Evolutionary conservation across 2,113 vertebrate genomes (phyloP), one percentile per base, ranked within the genome.

Genomic region (Saguinus midas): DNA sequence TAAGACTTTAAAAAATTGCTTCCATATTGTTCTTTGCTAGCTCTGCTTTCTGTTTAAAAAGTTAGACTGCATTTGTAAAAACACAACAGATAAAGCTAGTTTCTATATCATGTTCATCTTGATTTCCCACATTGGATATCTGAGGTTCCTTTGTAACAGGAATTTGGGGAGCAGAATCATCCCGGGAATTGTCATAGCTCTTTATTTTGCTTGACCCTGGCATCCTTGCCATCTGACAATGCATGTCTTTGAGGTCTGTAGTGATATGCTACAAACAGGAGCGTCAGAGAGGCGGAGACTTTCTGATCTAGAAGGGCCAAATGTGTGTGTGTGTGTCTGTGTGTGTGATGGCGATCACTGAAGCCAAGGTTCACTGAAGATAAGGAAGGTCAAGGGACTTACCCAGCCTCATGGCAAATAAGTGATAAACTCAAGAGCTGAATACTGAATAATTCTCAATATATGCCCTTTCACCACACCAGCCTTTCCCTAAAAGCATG

Each of bases 1-100:
- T 75, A 64, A 55, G 21, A 55, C 6, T 96, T 81, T 82, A 12
- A 73, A 73, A 72, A 40, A 61, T 79, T 73, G 18, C 70, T 2
- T 2, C 43, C 23, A 29, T 89, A 25, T 50, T 92, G 40, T 58
- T 55, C 52, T 61, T 40, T 95, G n/a, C 50, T 75, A 91, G n/a
- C 43, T 45, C 9, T 70, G n/a, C 43, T 83, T 72, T 80, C 75
- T 96, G n/a, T 61, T 91, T 85, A 76, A 96, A 96, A 86, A n/a
- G 64, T 68, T 48, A 70, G 32, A 12, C 32, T 92, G 23, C 35
- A 35, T 91, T 91, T 90, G 32, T 45, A 83, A 81, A 70, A 93
- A 57, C 29, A 82, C 32, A 87, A 45, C n/a, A 82, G 58, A 48
- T 92, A 68, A 89, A 13, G 61, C 37, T 68, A 90, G 79, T 84